Evolutionary conservation across 2,888 invertebrate species (phyloP).

Genomic region (Nyleta sp.): DNA sequence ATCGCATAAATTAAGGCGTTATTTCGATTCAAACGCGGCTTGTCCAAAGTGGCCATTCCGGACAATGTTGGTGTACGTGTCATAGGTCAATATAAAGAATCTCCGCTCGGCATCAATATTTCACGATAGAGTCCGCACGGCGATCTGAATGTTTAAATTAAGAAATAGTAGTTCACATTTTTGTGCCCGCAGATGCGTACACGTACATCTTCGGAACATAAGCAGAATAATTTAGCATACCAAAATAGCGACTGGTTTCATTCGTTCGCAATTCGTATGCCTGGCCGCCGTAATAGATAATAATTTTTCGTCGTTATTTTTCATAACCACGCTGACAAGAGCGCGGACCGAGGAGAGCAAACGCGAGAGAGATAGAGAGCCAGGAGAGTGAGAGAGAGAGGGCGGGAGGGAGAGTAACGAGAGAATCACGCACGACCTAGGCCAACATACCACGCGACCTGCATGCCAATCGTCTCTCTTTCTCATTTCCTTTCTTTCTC

Average conservation of each 20-base stretch:
- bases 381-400: conserved; percentile 60
- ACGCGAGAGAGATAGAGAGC: conserved; percentile 17
- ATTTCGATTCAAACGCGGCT: conserved; percentile 31
- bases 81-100: conserved; percentile 60
- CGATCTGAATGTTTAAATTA: conserved; percentile 33
- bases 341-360: conserved; percentile 13
- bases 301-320: conserved; percentile 52
- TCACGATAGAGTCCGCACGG: conserved; percentile 21
- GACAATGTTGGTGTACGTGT: conserved; percentile 54
- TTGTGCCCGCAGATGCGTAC: conserved; percentile 36
- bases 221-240: conserved; percentile 61
- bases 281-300: conserved; percentile 46
- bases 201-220: conserved; percentile 49
- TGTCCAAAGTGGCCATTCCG: conserved; percentile 38
- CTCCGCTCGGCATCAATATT: conserved; percentile 34
- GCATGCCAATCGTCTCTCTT: conserved; percentile 80
- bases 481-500: conserved; percentile 66
- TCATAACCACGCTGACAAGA: conserved; percentile 48
- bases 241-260: conserved; percentile 46
- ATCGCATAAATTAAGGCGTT: conserved; percentile 56
- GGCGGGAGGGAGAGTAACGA: conserved; percentile 69
- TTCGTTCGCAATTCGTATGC: conserved; percentile 54
- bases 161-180: conserved; percentile 49
- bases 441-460: conserved; percentile 81
- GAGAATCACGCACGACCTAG: conserved; percentile 81